Conservation (phyloP, 2,888 invertebrate species). For the Myopa tessellatipennis region DNA sequence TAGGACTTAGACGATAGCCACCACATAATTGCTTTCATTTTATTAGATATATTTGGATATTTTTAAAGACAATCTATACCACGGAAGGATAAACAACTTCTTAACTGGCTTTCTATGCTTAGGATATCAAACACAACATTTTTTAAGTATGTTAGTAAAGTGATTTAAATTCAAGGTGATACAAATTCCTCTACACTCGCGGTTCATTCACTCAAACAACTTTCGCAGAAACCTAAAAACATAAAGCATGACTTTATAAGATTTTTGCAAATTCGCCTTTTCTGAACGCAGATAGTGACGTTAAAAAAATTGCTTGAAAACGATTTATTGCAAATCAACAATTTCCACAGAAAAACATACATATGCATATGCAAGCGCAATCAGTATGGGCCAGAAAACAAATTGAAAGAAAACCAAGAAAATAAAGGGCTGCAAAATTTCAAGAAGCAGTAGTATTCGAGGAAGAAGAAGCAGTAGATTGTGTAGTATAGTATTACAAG, state of each 20-base stretch:
- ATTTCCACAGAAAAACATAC: conserved; percentile 17
- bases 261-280: no score
- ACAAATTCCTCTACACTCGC: no score
- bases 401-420: background rate
- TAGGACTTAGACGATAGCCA: background rate
- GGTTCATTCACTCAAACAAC: no score
- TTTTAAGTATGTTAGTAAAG: no score
- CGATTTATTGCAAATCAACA: conserved; percentile 24
- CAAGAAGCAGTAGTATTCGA: background rate
- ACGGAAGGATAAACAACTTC: no score
- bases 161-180: no score
- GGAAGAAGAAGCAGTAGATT: background rate
- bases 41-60: no score
- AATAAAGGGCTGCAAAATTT: conserved; percentile 10
- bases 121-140: no score
- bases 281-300: conserved; percentile 13
- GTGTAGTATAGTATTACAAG: conserved; percentile 30
- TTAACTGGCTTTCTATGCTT: no score
- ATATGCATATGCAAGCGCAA: background rate
- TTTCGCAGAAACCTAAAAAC: no score
- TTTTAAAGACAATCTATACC: no score
- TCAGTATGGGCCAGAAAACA: background rate
- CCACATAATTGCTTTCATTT: background rate
- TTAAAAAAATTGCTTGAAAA: conserved; percentile 10
- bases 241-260: no score